These are phyloP conservation scores for Bugulina stolonifera DNA, from an alignment of 2,888 invertebrate species.

Conservation along the genomic window DNA sequence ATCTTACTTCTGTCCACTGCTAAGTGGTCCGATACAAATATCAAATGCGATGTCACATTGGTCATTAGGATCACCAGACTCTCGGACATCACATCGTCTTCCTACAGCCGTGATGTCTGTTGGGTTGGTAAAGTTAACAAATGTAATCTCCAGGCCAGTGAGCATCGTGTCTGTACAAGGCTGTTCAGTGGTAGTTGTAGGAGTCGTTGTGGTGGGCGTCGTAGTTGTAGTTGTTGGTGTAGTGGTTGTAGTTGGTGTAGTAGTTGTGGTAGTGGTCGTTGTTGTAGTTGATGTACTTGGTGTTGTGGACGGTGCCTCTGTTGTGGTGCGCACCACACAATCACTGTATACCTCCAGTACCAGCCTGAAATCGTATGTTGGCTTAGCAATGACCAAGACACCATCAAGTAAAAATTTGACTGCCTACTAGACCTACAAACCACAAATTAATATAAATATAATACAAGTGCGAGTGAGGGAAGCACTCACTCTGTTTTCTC, in stretches of 20 bases:
- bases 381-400: no score
- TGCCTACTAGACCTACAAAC: no score
- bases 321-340: constrained; percentile 5
- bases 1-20: background rate
- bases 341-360: background rate
- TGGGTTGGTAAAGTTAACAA: constrained; percentile 15
- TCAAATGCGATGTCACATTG: background rate
- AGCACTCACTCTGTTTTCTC: background rate
- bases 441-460: no score
- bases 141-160: background rate
- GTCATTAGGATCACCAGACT: background rate
- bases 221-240: background rate
- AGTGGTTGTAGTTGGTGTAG: background rate
- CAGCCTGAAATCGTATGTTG: constrained; percentile 8
- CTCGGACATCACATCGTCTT: background rate
- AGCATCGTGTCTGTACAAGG: constrained; percentile 8
- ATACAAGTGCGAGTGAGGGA: no score
- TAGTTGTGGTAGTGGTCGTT: background rate
- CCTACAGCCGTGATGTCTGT: background rate
- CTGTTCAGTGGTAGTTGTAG: background rate
- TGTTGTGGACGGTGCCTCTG: background rate
- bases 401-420: no score
- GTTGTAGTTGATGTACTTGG: constrained; percentile 2
- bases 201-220: background rate
- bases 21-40: background rate